Base-by-base conservation (phyloP, 2,888 invertebrate species). In the Abrostola triplasia region DNA sequence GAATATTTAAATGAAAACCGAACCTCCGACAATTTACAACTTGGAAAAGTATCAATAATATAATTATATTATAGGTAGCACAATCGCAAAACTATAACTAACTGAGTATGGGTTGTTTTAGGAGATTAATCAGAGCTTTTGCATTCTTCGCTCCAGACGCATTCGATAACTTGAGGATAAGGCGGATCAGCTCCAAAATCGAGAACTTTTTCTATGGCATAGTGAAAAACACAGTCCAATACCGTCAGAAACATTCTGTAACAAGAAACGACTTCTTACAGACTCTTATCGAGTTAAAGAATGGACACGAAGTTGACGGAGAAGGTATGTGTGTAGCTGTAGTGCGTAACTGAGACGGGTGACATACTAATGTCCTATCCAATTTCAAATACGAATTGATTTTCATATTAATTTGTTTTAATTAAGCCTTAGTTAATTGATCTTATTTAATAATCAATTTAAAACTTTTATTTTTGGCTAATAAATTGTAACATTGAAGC, bases 221-320 rank as follows among this genome's bases (percentile, higher is more conserved):
- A 44, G 92, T 95, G 0, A 86, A 87, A 67, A 87, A 88, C 59
- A 93, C 91, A 0, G 92, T 95, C 2, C 86, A 88, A 12, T 90
- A 90, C 68, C 84, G 95, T 1, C 77, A 89, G 63, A 85, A 84
- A 50, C 80, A 92, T 73, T 79, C 82, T 6, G 86, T 91, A 58
- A 89, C 85, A 38, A 84, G 95, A 50, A 93, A 95, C 66, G 96
- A 96, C 79, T 95, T 95, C 77, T 81, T 96, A 64, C 95, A 95
- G 80, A 88, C 95, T 5, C 85, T 96, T 8, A 95, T 95, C 48
- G 92, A 95, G 50, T 79, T 95, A 69, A 94, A 91, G 75, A 92
- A 94, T 73, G 88, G 84, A 40, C 80, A 83, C 73, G 76, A 78
- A 41, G 79, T 80, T 51, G 83, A 83, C 50, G 83, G 86, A 58